These are phyloP conservation scores for Nerophis lumbriciformis DNA, from an alignment of 2,113 vertebrate genomes.

Conservation along the genomic window DNA sequence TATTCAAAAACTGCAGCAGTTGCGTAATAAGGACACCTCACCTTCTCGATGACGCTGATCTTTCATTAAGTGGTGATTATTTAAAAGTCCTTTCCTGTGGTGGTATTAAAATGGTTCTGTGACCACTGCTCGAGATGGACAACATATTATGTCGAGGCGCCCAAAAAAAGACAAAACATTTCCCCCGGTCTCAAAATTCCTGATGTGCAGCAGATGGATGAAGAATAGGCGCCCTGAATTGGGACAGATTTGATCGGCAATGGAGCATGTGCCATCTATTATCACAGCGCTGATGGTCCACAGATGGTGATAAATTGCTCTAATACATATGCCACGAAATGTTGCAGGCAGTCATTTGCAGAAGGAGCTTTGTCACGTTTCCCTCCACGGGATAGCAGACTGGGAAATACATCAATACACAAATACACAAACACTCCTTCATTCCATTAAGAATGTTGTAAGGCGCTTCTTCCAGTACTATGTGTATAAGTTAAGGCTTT, in stretches of 20 bases:
- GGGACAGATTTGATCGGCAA: conserved; percentile 23
- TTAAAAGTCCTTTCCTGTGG: too few relatives aligned
- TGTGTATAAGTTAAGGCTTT: conserved; percentile 33
- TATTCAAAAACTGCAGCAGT: too few relatives aligned
- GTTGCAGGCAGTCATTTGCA: conserved; percentile 41
- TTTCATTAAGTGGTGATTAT: too few relatives aligned
- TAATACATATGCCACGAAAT: conserved; percentile 34
- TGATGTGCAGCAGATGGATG: conserved; percentile 7
- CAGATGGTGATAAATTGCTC: conserved; percentile 61
- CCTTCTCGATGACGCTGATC: too few relatives aligned
- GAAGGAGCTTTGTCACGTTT: conserved; percentile 45
- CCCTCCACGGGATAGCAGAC: conserved; percentile 19
- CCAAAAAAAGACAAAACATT: too few relatives aligned
- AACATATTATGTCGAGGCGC: too few relatives aligned
- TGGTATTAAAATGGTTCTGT: too few relatives aligned
- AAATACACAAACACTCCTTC: conserved; percentile 2
- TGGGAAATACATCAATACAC: conserved; percentile 3
- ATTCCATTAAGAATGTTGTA: conserved; percentile 22
- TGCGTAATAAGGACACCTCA: too few relatives aligned
- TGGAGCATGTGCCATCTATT: conserved; percentile 44
- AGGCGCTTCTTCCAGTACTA: conserved; percentile 10
- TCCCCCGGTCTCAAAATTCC: too few relatives aligned
- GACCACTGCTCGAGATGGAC: too few relatives aligned
- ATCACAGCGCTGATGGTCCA: conserved; percentile 51
- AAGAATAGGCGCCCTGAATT: conserved; percentile 17